A percentile compares a stretch with the other conserved stretches of the same genome.
Evolutionary conservation across 2,797 vertebrate genomes (phyloP).

Genomic region (Alosa sapidissima): DNA sequence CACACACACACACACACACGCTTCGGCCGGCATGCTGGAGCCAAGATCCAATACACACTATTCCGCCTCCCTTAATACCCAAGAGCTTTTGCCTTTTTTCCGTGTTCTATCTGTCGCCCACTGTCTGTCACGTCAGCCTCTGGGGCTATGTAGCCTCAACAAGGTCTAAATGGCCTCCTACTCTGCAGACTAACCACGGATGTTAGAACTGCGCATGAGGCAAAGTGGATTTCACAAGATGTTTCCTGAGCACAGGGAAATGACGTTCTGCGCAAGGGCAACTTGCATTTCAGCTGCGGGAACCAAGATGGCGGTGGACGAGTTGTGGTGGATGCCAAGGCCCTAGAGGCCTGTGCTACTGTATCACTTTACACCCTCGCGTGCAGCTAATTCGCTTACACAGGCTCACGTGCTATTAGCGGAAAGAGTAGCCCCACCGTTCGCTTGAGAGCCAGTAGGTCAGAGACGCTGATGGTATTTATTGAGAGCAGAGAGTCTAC

Average conservation of each 20-base stretch:
- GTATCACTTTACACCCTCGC: not conserved
- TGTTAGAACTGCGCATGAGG: not conserved
- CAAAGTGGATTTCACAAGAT: not conserved
- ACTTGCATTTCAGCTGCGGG: not conserved
- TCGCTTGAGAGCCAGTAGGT: not conserved
- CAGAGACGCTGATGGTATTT: slow-evolving; percentile 2
- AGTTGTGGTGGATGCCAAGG: not conserved
- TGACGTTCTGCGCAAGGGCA: not conserved
- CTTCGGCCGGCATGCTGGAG: too few species aligned
- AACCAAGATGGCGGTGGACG: not conserved
- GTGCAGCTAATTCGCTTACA: not conserved
- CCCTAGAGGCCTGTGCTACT: not conserved
- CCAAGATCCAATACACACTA: not conserved
- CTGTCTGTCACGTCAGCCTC: not conserved
- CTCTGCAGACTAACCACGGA: not conserved
- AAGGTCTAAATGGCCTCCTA: not conserved
- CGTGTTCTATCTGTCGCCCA: not conserved
- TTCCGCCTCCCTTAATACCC: not conserved
- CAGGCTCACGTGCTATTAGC: slow-evolving; percentile 2
- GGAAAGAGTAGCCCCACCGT: not conserved
- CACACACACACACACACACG: not conserved
- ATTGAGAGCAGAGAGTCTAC: slow-evolving; percentile 15
- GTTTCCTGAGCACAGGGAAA: not conserved
- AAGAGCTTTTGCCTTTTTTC: not conserved
- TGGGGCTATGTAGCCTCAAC: not conserved